A percentile compares a stretch with the other conserved stretches of the same genome.
Conservation (phyloP, 2,888 invertebrate species). For the Helobdella robusta region DNA sequence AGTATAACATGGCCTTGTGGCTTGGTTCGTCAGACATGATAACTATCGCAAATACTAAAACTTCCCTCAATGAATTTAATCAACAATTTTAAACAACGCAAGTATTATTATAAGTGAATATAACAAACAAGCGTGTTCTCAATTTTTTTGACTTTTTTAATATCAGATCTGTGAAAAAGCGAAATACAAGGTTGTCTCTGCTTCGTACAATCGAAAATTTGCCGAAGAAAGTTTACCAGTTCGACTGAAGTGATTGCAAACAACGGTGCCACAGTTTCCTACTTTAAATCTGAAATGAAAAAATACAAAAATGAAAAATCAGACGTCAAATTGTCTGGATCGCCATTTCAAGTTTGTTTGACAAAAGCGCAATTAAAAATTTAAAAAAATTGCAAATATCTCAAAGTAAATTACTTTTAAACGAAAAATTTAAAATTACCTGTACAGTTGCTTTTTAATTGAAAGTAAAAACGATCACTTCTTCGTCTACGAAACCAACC, state of each 20-base stretch:
- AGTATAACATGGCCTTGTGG: conserved; percentile 68
- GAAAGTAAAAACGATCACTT: conserved; percentile 6
- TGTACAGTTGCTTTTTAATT: not conserved
- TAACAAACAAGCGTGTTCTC: not conserved
- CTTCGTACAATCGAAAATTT: conserved; percentile 9
- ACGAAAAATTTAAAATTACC: too few relatives aligned
- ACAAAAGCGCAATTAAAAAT: too few relatives aligned
- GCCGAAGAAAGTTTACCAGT: conserved; percentile 16
- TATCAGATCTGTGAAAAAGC: not conserved
- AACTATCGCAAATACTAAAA: not conserved
- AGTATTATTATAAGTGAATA: too few relatives aligned
- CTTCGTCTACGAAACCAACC: conserved; percentile 21
- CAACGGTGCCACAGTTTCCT: too few relatives aligned
- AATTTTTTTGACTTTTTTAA: not conserved
- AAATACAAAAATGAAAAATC: too few relatives aligned
- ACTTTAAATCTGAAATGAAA: too few relatives aligned
- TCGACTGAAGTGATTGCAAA: too few relatives aligned
- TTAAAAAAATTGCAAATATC: too few relatives aligned
- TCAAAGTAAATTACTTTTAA: too few relatives aligned
- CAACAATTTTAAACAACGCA: not conserved
- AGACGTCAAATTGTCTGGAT: conserved; percentile 5
- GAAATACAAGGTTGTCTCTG: conserved; percentile 15
- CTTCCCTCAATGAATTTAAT: not conserved
- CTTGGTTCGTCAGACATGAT: conserved; percentile 45
- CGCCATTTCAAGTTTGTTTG: too few relatives aligned